These are phyloP conservation scores for Pholis gunnellus DNA, from an alignment of 2,113 vertebrate species.

Conservation along the genomic window DNA sequence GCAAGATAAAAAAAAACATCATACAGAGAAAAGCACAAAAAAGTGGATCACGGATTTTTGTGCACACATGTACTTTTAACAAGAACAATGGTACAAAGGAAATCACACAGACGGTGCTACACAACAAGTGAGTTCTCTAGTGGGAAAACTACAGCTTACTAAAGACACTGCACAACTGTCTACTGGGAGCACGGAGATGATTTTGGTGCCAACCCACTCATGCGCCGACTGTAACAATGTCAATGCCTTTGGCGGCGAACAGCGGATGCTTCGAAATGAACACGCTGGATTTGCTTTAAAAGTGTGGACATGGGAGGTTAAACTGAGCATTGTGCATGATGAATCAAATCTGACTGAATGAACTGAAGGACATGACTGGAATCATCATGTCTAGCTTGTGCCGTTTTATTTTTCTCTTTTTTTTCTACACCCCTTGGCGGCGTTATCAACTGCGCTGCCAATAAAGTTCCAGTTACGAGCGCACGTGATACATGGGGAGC, in stretches of 20 bases:
- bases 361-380: slow-evolving; percentile 22
- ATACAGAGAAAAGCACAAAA: background rate
- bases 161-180: background rate
- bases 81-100: background rate
- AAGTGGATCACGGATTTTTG: background rate
- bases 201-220: background rate
- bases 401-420: background rate
- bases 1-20: background rate
- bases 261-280: background rate
- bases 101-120: background rate
- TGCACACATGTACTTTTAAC: background rate
- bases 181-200: background rate
- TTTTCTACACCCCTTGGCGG: background rate
- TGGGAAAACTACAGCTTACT: background rate
- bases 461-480: slow-evolving; percentile 43
- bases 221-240: background rate
- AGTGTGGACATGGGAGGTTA: background rate
- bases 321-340: slow-evolving; percentile 7
- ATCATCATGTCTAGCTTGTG: slow-evolving; percentile 5
- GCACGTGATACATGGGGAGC: slow-evolving; percentile 31
- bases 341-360: slow-evolving; percentile 11
- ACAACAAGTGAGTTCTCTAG: background rate
- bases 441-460: slow-evolving; percentile 40
- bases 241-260: background rate
- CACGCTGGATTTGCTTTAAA: background rate